Evolutionary conservation across 2,888 invertebrate genomes (phyloP).

Genomic region (Andrena dorsata): DNA sequence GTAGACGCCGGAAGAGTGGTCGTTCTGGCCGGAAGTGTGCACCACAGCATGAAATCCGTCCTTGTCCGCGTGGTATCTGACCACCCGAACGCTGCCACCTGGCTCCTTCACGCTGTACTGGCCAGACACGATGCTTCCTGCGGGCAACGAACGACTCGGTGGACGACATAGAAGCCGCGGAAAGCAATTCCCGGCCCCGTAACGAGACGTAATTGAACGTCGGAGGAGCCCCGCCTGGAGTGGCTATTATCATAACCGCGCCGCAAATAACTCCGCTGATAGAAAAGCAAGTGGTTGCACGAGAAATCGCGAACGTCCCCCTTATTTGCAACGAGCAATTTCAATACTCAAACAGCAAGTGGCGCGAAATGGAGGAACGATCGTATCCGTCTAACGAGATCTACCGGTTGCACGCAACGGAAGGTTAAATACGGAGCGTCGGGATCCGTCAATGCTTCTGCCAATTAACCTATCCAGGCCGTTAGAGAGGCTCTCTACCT

Average conservation of each 20-base stretch:
- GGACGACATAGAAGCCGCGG: conserved; percentile 11
- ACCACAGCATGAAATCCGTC: conserved; percentile 84
- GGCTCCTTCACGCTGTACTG: conserved; percentile 84
- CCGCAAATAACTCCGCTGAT: conserved; percentile 5
- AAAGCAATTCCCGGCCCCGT: conserved; percentile 29
- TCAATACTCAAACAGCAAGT: too few species aligned
- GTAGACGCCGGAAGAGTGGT: conserved; percentile 79
- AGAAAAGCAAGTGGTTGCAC: background rate
- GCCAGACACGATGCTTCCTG: conserved; percentile 82
- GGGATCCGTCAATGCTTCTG: too few species aligned
- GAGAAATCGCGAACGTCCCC: background rate
- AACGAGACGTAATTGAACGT: conserved; percentile 37
- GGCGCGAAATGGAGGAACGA: too few species aligned
- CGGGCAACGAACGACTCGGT: conserved; percentile 10
- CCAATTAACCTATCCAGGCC: too few species aligned
- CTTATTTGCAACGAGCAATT: conserved; percentile 14
- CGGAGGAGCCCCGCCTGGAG: conserved; percentile 24
- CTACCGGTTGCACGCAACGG: too few species aligned
- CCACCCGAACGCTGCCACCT: conserved; percentile 81
- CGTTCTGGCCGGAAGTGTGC: conserved; percentile 82
- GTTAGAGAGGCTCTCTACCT: too few species aligned
- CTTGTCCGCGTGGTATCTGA: conserved; percentile 82
- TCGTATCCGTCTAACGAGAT: too few species aligned
- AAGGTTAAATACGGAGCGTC: too few species aligned
- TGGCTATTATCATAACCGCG: conserved; percentile 38